Base-by-base conservation (phyloP, 23 tunicate species). In the Trididemnum nubilum region DNA sequence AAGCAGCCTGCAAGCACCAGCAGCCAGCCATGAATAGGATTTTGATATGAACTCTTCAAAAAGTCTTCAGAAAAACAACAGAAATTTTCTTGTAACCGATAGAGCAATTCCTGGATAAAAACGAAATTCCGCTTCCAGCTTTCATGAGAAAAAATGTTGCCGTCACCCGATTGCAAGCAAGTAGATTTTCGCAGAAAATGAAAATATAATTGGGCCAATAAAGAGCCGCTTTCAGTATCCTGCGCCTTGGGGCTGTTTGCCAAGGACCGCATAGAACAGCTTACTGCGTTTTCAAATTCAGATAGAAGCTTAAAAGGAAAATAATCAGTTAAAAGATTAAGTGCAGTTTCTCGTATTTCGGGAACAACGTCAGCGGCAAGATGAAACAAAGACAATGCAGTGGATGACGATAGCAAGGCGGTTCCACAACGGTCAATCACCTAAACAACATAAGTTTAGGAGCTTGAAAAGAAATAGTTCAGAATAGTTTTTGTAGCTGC, bases 11-110 rank as follows among this genome's bases (percentile, higher is more conserved):
- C 34, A 52, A 91, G 33, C 28, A 83, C 97, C 1, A 71, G 26
- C 34, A 91, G n/a, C 90, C 87, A 86, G 29, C 97, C 97, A 57
- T 72, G 83, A 35, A 44, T 24, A 35, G 88, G 88, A 65, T 21
- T 9, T 34, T 65, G 0, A 28, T 60, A 34, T 19, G 89, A 73
- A 34, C 90, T 69, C 1, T 72, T 51, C 64, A 90, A 19, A 35
- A 71, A 36, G 51, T 85, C 63, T 1, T 15, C 7, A 33, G 65
- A 34, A 66, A 23, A 73, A 29, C 9, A 31, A 26, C 2, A 31
- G 26, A 26, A 70, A 33, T 15, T 7, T 26, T 26, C 44, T 35
- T 70, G n/a, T 5, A 70, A 7, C 3, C 4, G 3, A 12, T 70
- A 5, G 3, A 25, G 7, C 9, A 70, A 3, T 29, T 70, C 9